Conservation (phyloP, 1,140 invertebrate species). For the Cyrtorhinus lividipennis region DNA sequence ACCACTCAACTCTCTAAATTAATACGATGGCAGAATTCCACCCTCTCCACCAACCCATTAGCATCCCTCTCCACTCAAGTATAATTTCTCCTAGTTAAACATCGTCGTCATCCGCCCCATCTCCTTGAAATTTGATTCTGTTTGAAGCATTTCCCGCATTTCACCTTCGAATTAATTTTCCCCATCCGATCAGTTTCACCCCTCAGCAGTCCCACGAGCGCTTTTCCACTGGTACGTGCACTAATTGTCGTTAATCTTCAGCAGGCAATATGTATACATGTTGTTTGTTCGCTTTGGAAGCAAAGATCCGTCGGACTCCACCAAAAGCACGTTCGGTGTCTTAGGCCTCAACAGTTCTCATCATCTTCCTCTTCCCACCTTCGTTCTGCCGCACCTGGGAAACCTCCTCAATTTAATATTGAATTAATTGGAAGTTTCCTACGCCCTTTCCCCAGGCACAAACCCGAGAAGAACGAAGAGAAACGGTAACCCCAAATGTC, state of each 20-base stretch:
- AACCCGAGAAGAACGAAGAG: too few species aligned
- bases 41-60: not conserved
- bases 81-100: not conserved
- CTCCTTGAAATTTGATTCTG: not conserved
- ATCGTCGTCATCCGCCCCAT: not conserved
- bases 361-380: too few species aligned
- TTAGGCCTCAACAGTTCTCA: too few species aligned
- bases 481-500: too few species aligned
- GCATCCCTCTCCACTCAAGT: not conserved
- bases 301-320: not conserved
- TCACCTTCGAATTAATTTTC: not conserved
- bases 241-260: not conserved
- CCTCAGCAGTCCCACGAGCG: not conserved
- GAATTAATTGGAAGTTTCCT: conserved; percentile 1
- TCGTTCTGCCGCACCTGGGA: too few species aligned
- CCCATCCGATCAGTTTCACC: not conserved
- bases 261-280: not conserved
- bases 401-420: conserved; percentile 9
- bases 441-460: too few species aligned
- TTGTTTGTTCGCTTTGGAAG: not conserved
- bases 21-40: too few species aligned
- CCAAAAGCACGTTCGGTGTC: not conserved
- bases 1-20: too few species aligned
- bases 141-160: not conserved
- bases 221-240: not conserved